A percentile compares a stretch with the other conserved stretches of the same genome.
Conservation (phyloP, 1,140 invertebrate species). For the Dinoponera quadriceps region DNA sequence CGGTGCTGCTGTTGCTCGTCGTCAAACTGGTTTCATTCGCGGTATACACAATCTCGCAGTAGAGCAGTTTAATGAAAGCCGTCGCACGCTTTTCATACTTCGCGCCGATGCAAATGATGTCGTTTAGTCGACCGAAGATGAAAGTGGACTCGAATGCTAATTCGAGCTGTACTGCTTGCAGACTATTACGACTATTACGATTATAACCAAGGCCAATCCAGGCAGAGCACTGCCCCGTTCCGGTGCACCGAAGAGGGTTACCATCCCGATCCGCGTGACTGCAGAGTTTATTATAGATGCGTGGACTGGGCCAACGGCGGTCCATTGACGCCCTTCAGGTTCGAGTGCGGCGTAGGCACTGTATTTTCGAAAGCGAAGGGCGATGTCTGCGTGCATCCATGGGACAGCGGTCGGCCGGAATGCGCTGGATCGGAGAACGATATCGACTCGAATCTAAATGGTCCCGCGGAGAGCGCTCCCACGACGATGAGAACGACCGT, state of each 20-base stretch:
- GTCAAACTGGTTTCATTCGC: constrained; percentile 81
- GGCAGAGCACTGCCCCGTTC: constrained; percentile 72
- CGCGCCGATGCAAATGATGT: not conserved
- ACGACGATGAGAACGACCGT: constrained; percentile 10
- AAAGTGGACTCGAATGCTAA: constrained; percentile 5
- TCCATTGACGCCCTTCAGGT: constrained; percentile 86
- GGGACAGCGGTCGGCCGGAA: constrained; percentile 87
- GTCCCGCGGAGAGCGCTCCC: constrained; percentile 10
- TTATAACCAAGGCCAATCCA: constrained; percentile 59
- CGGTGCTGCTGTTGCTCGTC: constrained; percentile 71
- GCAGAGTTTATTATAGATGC: constrained; percentile 87
- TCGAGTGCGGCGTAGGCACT: constrained; percentile 90
- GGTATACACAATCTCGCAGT: constrained; percentile 46
- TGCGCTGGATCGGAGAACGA: constrained; percentile 83
- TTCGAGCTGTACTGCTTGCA: constrained; percentile 56
- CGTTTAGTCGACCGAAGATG: not conserved
- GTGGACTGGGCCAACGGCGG: constrained; percentile 84
- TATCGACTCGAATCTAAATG: constrained; percentile 73
- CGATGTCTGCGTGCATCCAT: constrained; percentile 89
- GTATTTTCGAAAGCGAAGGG: constrained; percentile 89
- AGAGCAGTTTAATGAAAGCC: not conserved
- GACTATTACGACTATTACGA: constrained; percentile 65
- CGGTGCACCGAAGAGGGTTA: constrained; percentile 87
- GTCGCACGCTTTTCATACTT: not conserved
- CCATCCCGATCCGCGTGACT: constrained; percentile 86